A percentile compares a stretch with the other conserved stretches of the same genome.
Conservation (phyloP, 2,113 vertebrate species). For the Carettochelys insculpta region DNA sequence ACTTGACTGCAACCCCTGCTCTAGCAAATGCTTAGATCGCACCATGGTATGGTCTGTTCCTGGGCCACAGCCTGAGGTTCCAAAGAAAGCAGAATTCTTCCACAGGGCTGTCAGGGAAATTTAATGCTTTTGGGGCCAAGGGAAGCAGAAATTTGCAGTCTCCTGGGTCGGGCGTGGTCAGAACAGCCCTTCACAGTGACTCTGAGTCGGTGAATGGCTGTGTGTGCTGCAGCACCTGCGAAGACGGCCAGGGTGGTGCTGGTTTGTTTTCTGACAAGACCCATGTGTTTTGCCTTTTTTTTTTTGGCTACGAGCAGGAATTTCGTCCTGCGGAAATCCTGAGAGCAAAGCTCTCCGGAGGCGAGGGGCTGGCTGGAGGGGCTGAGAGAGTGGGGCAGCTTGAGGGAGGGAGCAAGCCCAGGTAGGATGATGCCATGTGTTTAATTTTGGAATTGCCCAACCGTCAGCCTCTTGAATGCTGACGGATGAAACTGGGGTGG, state of each 20-base stretch:
- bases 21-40: background rate
- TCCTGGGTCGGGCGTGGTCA: background rate
- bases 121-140: background rate
- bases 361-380: background rate
- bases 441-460: fast-evolving
- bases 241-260: background rate
- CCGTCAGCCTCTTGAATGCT: fast-evolving
- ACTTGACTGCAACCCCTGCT: background rate
- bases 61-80: background rate
- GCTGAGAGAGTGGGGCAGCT: background rate
- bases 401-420: fast-evolving
- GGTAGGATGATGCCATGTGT: fast-evolving
- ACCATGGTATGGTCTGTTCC: background rate
- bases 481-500: background rate
- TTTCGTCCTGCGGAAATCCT: constrained; percentile 69
- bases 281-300: background rate
- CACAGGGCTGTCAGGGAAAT: background rate
- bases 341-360: background rate
- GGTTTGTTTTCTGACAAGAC: background rate
- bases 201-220: background rate
- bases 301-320: constrained; percentile 7
- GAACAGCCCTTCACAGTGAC: background rate
- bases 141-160: background rate
- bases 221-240: fast-evolving
- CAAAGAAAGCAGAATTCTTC: background rate